Evolutionary conservation across 2,888 invertebrate genomes (phyloP), one percentile per base, ranked within the genome.

Genomic region (Hypomecis punctinalis): DNA sequence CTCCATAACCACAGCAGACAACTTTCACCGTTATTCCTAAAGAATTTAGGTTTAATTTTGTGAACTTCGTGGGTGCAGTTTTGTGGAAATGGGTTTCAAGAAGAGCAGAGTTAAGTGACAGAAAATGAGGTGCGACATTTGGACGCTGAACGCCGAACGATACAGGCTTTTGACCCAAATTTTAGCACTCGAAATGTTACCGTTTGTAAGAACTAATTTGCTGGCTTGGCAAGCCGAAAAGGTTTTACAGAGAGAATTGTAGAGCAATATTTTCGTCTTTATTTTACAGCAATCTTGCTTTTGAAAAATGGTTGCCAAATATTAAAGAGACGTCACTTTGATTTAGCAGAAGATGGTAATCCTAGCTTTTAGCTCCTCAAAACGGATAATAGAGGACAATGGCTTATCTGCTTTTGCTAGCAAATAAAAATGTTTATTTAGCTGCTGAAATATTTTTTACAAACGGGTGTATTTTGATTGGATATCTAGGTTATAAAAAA

Each of bases 81-180:
- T 71, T 66, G 76, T 76, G 67, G 69, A 73, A 74, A 75, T 68
- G 70, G 76, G 76, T 39, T 40, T 49, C 48, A 52, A 47, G 47
- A 48, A 57, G 57, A 56, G 43, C 35, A 70, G 69, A 77, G 77
- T 80, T 83, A 85, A 88, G 84, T 88, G 85, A 82, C 80, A 80
- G 81, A 87, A 86, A 89, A 89, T 86, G 86, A 87, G 88, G 85
- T 86, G 88, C 78, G 84, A 86, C 84, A 86, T 88, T 88, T 83
- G 80, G 81, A 59, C 63, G 68, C 36, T 79, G 67, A 78, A 76
- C 76, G 77, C 74, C 76, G 76, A 77, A 78, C 83, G 84, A 86
- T 84, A 85, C 83, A 85, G 77, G 76, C 77, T 78, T 84, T 88
- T 89, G 89, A 89, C 89, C 89, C 78, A 83, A 82, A 86, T 88